Evolutionary conservation across 2,888 invertebrate genomes (phyloP), one percentile per base, ranked within the genome.

Genomic region (Entomobrya multifasciata): DNA sequence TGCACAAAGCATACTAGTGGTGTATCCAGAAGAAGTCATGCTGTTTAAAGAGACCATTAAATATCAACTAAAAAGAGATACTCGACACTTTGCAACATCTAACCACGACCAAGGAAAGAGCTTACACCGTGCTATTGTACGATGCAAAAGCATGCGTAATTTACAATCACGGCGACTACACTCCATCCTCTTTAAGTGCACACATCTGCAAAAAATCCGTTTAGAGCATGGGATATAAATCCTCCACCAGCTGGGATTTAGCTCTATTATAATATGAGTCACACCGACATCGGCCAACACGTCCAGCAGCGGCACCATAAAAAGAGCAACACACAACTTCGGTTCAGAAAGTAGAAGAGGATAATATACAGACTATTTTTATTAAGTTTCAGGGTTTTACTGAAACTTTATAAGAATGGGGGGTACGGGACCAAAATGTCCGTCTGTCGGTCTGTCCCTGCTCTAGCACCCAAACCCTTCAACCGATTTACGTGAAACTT

Each of bases 241-340:
- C 78, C 78, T 85, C 67, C 77, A 78, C 78, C 85, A 85, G 85
- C 85, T 85, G 85, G 85, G 85, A 85, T 85, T 85, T 85, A 78
- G 72, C 70, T 85, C 78, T 47, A 67, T 84, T 84, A 67, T n/a
- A n/a, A n/a, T 85, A 85, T 78, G 70, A 85, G 85, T 57, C 78
- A 78, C 70, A 57, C 70, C 77, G 55, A 67, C 67, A 74, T 62
- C 20, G 15, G 6, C 25, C 60, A 52, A 20, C 57, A 41, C n/a
- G 17, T 36, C 36, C 22, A n/a, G 22, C 25, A 70, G 41, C 11
- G 17, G 20, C 17, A 20, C 30, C 22, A 6, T 10, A 55, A 55
- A 4, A 55, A 55, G 55, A 55, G 55, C 13, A 52, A 17, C 17
- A 17, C n/a, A n/a, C 1, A 52, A 17, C 6, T 36, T 6, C 36